A percentile compares a stretch with the other conserved stretches of the same genome.
Evolutionary conservation across 2,797 vertebrate genomes (phyloP).

Genomic region (Centropyge bicolor): DNA sequence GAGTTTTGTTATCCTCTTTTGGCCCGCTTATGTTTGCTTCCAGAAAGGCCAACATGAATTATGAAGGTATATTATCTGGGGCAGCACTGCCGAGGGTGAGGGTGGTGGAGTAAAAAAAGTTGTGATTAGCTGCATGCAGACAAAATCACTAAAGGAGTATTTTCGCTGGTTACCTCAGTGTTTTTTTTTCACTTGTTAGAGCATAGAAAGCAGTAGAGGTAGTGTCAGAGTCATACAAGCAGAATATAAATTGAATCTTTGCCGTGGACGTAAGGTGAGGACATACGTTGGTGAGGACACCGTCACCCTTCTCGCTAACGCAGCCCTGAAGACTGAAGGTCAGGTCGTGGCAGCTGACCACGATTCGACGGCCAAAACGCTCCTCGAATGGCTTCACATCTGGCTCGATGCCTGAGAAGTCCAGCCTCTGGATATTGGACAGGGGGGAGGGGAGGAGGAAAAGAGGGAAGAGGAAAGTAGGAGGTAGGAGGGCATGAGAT

Average conservation of each 20-base stretch:
- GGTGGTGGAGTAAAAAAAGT: background rate
- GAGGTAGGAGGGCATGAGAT: background rate
- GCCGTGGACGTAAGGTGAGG: background rate
- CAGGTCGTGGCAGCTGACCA: conserved; percentile 94
- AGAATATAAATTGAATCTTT: background rate
- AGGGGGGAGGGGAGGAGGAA: background rate
- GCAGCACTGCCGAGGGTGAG: conserved; percentile 23
- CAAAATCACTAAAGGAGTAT: background rate
- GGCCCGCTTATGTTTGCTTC: conserved; percentile 6
- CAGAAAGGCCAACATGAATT: conserved; percentile 65
- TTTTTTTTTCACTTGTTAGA: background rate
- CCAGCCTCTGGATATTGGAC: conserved; percentile 87
- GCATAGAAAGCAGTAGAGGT: background rate
- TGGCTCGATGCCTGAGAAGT: conserved; percentile 97
- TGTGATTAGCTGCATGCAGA: background rate
- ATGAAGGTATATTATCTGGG: conserved; percentile 68
- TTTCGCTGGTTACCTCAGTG: background rate
- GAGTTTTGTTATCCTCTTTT: background rate
- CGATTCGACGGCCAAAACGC: conserved; percentile 90
- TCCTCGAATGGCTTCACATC: conserved; percentile 97
- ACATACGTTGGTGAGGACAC: conserved; percentile 91
- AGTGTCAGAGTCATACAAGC: background rate
- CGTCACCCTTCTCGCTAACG: conserved; percentile 88
- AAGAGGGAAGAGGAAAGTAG: background rate
- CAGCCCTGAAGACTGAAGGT: conserved; percentile 93